Conservation (phyloP, 2,797 vertebrate species). For the Karalla daura region DNA sequence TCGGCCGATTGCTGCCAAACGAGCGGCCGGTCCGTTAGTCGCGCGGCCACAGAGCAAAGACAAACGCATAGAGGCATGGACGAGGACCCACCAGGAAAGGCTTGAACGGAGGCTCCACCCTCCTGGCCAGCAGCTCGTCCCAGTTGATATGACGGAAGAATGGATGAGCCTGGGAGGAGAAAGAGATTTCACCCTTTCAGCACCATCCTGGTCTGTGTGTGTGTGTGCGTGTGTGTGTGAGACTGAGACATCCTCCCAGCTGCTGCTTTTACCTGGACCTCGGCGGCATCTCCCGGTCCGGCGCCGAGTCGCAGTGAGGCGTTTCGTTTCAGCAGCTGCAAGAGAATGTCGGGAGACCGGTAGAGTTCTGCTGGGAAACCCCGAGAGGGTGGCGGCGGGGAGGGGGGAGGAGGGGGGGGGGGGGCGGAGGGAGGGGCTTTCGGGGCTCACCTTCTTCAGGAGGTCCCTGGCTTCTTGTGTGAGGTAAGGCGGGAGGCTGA, state of each 20-base stretch:
- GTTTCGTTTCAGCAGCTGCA: slow-evolving; percentile 96
- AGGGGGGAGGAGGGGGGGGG: too few relatives aligned
- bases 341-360: background rate
- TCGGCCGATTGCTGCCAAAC: slow-evolving; percentile 90
- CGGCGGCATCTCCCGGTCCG: slow-evolving; percentile 90
- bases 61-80: accelerated
- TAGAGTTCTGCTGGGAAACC: background rate
- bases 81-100: slow-evolving; percentile 88
- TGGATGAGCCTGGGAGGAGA: slow-evolving; percentile 85
- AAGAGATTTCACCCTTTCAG: too few relatives aligned
- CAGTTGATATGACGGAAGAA: slow-evolving; percentile 97
- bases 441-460: slow-evolving; percentile 90
- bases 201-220: too few relatives aligned
- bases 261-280: slow-evolving; percentile 88
- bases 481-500: slow-evolving; percentile 98
- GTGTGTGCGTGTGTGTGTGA: too few relatives aligned
- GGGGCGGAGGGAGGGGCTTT: too few relatives aligned
- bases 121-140: slow-evolving; percentile 93
- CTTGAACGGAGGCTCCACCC: slow-evolving; percentile 96
- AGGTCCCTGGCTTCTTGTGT: slow-evolving; percentile 97
- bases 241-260: background rate
- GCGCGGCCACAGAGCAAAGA: too few relatives aligned
- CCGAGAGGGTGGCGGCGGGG: too few relatives aligned
- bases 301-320: slow-evolving; percentile 92
- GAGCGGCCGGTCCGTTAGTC: too few relatives aligned